Conservation (phyloP, 30 jellyfish, hydroid and myxozoan genomes). For the Pseudorhiza aurosa region DNA sequence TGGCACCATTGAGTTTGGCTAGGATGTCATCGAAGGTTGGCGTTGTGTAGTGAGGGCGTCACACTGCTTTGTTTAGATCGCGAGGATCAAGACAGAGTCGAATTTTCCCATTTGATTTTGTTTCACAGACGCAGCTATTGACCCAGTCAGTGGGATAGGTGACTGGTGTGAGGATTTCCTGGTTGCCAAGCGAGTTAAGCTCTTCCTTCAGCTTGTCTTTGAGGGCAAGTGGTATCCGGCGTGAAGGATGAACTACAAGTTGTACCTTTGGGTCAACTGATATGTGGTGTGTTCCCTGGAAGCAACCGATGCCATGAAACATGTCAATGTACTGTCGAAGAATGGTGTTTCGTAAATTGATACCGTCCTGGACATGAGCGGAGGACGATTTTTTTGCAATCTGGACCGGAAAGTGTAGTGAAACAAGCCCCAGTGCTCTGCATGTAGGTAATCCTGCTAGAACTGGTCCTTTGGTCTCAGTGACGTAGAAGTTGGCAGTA, state of each 20-base stretch:
- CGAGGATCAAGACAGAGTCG: conserved; percentile 83
- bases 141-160: conserved; percentile 85
- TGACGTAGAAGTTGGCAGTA: too few species aligned
- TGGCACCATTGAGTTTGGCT: conserved; percentile 82
- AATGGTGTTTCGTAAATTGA: too few species aligned
- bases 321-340: too few species aligned
- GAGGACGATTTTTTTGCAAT: too few species aligned
- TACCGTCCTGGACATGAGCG: too few species aligned
- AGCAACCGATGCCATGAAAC: conserved; percentile 54
- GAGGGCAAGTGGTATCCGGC: conserved; percentile 66
- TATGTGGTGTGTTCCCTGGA: conserved; percentile 34
- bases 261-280: conserved; percentile 13
- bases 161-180: conserved; percentile 53
- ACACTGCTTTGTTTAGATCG: conserved; percentile 70
- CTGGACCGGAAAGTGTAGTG: too few species aligned
- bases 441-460: too few species aligned
- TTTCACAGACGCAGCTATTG: conserved; percentile 50
- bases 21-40: conserved; percentile 78
- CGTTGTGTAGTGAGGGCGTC: conserved; percentile 64
- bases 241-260: conserved; percentile 30
- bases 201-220: conserved; percentile 66
- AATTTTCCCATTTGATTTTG: conserved; percentile 81
- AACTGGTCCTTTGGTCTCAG: too few species aligned
- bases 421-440: too few species aligned
- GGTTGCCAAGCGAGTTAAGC: conserved; percentile 47